Percentiles rank a stretch among this genome's conserved stretches.
Conservation (phyloP, 2,113 vertebrate genomes). For the Peucedramus taeniatus region DNA sequence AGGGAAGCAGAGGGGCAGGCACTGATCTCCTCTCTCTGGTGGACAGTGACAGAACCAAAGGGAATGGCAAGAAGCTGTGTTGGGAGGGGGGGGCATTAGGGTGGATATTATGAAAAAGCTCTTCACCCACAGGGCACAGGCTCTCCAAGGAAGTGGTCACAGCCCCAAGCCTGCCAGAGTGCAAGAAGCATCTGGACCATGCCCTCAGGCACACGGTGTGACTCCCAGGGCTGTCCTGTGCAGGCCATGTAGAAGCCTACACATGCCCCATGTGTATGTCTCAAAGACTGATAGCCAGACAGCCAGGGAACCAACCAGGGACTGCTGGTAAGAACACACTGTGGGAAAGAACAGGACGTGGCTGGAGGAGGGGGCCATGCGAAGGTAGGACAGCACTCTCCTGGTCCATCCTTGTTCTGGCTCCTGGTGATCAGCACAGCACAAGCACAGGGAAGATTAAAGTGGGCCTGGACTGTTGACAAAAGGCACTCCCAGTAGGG, state of each 20-base stretch:
- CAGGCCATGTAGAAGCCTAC: not conserved
- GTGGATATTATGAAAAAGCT: not conserved
- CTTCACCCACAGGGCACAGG: not conserved
- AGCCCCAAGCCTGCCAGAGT: not conserved
- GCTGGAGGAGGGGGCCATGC: not conserved
- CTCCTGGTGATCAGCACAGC: not conserved
- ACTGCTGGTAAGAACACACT: not conserved
- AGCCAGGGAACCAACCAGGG: not conserved
- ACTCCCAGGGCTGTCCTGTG: not conserved
- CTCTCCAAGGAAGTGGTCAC: not conserved
- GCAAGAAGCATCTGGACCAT: not conserved
- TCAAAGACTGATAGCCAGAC: not conserved
- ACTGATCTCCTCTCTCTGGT: not conserved
- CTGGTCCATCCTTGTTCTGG: not conserved
- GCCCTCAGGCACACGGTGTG: no score
- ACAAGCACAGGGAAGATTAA: not conserved
- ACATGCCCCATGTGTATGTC: not conserved
- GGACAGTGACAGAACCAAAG: not conserved
- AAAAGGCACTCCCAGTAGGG: not conserved
- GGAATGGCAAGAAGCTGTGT: not conserved
- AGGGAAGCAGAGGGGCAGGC: not conserved
- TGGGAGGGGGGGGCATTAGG: fast-evolving
- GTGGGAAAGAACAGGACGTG: not conserved
- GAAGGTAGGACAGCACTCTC: not conserved
- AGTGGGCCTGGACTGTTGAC: not conserved